Conservation (phyloP, 2,888 invertebrate species). For the Oscheius myriophilus region DNA sequence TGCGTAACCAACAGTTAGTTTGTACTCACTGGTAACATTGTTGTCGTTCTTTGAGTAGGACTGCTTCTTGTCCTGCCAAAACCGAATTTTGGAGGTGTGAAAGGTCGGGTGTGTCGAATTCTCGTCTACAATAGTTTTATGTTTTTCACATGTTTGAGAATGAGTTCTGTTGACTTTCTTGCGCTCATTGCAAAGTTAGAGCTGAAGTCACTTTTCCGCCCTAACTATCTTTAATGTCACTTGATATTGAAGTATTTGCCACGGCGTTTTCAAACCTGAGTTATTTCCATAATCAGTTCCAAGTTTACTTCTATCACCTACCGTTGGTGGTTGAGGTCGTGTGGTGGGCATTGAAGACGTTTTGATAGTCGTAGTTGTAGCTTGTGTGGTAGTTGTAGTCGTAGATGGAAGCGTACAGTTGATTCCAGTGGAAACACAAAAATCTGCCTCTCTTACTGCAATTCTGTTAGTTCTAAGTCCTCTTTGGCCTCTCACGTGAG, state of each 20-base stretch:
- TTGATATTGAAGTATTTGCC: no score
- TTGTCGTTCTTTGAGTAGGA: slow-evolving; percentile 20
- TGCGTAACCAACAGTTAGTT: neutral
- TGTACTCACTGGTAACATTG: neutral
- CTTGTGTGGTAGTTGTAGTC: slow-evolving; percentile 57
- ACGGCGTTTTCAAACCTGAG: neutral
- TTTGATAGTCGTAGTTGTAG: slow-evolving; percentile 52
- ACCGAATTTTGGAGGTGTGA: slow-evolving; percentile 47
- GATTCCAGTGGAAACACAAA: slow-evolving; percentile 63
- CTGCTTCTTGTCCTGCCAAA: slow-evolving; percentile 40
- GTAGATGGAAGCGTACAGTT: slow-evolving; percentile 61
- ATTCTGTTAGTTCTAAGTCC: neutral
- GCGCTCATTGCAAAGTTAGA: no score
- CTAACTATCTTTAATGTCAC: no score
- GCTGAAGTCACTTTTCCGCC: no score
- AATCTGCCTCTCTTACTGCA: slow-evolving; percentile 62
- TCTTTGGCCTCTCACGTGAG: slow-evolving; percentile 28
- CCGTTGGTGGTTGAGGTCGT: slow-evolving; percentile 10
- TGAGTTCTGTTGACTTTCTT: no score
- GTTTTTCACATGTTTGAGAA: no score
- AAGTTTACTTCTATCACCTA: no score
- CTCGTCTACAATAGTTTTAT: slow-evolving; percentile 41
- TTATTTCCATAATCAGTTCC: neutral
- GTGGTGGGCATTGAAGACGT: slow-evolving; percentile 41
- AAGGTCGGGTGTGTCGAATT: slow-evolving; percentile 41